Evolutionary conservation across 2,888 invertebrate genomes (phyloP), one percentile per base, ranked within the genome.

Genomic region (Phengaris alcon): DNA sequence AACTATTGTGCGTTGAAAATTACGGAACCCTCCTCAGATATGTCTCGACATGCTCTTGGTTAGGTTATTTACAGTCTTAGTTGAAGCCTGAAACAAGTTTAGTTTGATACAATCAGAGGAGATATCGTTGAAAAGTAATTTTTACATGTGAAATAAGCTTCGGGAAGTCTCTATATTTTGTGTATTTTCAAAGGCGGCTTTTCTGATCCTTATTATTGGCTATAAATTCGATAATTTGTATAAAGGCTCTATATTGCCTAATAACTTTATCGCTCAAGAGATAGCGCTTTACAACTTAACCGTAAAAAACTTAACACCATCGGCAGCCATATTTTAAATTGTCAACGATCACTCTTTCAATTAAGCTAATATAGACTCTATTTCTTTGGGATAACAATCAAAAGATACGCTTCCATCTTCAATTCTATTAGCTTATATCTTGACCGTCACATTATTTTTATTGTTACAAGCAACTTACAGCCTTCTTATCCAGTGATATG

Each of bases 341-440:
- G 51, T 51, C 52, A 52, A 72, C 52, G 44, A 12, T 35, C 35
- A 6, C 64, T 35, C 22, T 10, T 35, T 12, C 13, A 6, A 6
- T 44, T 6, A 64, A 64, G 35, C 64, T 10, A 64, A 35, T 35
- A 64, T 64, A 35, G 12, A 64, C 64, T 64, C 13, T 64, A 64
- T 64, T 64, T 12, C 10, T 13, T 64, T 35, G 54, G 22, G 52
- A 72, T 51, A 51, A 78, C 74, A 81, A 85, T 86, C 87, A 87
- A 87, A 72, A 0, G 3, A 12, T 22, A 9, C 12, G 52, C 70
- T 52, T 51, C 51, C 51, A 72, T 64, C 35, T 52, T 52, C 52
- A 12, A 52, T 52, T 64, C 35, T 44, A 59, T 59, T 64, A 35
- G 35, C 6, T 64, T 12, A 6, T 35, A 6, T 64, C 64, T 64